Percentiles rank a stretch among this genome's conserved stretches.
Conservation (phyloP, 2,797 vertebrate species). For the Ctenochaetus hawaiiensis region DNA sequence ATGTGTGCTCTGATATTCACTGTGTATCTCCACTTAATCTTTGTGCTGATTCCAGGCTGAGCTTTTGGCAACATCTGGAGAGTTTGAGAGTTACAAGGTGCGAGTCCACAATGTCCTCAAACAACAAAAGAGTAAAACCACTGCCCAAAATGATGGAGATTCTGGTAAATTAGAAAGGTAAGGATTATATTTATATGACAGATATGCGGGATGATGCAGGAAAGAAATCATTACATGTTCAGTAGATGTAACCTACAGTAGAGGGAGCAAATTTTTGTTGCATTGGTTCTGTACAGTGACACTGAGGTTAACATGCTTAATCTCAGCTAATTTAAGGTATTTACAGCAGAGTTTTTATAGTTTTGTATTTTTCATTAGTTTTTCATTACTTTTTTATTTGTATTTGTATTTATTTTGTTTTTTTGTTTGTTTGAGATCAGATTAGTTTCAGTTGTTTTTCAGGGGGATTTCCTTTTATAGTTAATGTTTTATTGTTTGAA, state of each 20-base stretch:
- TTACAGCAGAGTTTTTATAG: background rate
- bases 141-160: conserved; percentile 79
- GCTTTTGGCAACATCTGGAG: conserved; percentile 86
- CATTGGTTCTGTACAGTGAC: background rate
- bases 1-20: background rate
- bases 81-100: conserved; percentile 98
- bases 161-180: conserved; percentile 92
- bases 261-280: background rate
- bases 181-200: conserved; percentile 11
- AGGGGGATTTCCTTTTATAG: too few relatives aligned
- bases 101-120: conserved; percentile 98
- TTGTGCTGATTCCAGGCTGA: conserved; percentile 85
- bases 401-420: too few relatives aligned
- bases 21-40: background rate
- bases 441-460: too few relatives aligned
- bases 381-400: too few relatives aligned
- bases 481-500: too few relatives aligned
- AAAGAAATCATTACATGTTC: background rate
- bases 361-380: too few relatives aligned
- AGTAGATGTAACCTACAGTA: background rate
- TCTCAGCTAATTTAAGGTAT: background rate
- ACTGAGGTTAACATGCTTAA: background rate
- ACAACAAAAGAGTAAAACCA: conserved; percentile 89
- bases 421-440: too few relatives aligned
- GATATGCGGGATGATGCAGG: background rate